Conservation (phyloP, 2,888 invertebrate species). For the Tromatobia lineatoria region DNA sequence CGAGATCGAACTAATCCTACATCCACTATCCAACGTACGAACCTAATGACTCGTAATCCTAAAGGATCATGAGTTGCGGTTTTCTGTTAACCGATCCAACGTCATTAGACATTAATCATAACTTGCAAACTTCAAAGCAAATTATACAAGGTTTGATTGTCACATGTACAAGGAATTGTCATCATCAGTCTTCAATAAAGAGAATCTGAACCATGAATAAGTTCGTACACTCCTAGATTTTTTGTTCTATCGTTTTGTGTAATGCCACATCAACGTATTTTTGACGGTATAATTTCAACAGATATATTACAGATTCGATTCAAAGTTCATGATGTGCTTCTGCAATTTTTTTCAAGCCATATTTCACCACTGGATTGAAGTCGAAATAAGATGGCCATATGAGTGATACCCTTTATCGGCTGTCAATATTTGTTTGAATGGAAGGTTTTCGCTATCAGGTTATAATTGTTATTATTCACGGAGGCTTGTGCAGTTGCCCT, state of each 20-base stretch:
- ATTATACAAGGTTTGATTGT: not conserved
- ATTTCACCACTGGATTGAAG: not conserved
- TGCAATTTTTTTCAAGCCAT: not conserved
- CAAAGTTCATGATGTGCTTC: not conserved
- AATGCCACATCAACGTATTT: too few relatives aligned
- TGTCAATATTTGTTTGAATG: not conserved
- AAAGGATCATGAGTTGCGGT: not conserved
- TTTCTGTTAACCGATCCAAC: not conserved
- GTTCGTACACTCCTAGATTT: too few relatives aligned
- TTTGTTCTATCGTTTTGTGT: too few relatives aligned
- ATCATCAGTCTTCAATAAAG: too few relatives aligned
- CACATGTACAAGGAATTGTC: too few relatives aligned
- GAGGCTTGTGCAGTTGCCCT: slow-evolving; percentile 15
- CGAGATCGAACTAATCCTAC: not conserved
- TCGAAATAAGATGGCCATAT: not conserved
- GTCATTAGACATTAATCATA: not conserved
- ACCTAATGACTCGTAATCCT: too few relatives aligned
- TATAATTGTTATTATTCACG: slow-evolving; percentile 31
- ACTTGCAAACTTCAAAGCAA: not conserved
- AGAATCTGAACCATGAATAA: too few relatives aligned
- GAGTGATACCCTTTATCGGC: not conserved
- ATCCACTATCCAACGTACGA: not conserved
- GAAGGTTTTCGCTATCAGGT: not conserved
- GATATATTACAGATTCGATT: too few relatives aligned
- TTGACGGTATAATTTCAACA: too few relatives aligned